Evolutionary conservation across 1,140 invertebrate species (phyloP).

Genomic region (Protaetia brevitarsis): DNA sequence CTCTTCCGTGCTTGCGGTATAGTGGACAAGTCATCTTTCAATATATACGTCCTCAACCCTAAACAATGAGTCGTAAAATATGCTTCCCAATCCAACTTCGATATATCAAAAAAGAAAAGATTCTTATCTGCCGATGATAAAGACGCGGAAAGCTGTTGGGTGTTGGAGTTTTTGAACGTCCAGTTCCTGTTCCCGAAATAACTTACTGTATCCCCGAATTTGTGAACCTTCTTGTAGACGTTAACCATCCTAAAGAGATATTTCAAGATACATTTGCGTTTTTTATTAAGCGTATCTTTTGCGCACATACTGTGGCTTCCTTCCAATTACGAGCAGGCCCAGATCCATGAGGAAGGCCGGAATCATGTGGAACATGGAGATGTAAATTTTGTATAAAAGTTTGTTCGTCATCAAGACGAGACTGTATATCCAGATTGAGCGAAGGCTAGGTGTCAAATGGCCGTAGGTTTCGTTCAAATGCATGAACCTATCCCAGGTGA

Average conservation of each 20-base stretch:
- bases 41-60: slow-evolving; percentile 15
- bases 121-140: slow-evolving; percentile 60
- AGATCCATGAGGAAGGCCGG: slow-evolving; percentile 59
- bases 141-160: slow-evolving; percentile 56
- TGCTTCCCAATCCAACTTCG: slow-evolving; percentile 62
- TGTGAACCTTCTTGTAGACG: slow-evolving; percentile 71
- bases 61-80: slow-evolving; percentile 3
- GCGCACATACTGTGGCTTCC: slow-evolving; percentile 1
- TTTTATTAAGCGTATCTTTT: not conserved
- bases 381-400: slow-evolving; percentile 51
- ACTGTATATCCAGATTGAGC: slow-evolving; percentile 57
- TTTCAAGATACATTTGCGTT: not conserved
- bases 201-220: slow-evolving; percentile 65
- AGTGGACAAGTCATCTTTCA: slow-evolving; percentile 7
- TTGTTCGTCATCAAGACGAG: slow-evolving; percentile 54
- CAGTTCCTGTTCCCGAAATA: slow-evolving; percentile 70
- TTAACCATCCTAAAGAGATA: slow-evolving; percentile 61
- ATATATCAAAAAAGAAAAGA: slow-evolving; percentile 67
- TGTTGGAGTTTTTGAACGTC: slow-evolving; percentile 67
- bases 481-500: slow-evolving; percentile 61
- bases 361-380: slow-evolving; percentile 57
- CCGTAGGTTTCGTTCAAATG: slow-evolving; percentile 46
- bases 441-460: slow-evolving; percentile 44
- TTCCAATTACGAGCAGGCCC: not conserved
- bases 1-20: slow-evolving; percentile 32